Conservation (phyloP, 2,888 invertebrate species). For the Crematogaster levior region DNA sequence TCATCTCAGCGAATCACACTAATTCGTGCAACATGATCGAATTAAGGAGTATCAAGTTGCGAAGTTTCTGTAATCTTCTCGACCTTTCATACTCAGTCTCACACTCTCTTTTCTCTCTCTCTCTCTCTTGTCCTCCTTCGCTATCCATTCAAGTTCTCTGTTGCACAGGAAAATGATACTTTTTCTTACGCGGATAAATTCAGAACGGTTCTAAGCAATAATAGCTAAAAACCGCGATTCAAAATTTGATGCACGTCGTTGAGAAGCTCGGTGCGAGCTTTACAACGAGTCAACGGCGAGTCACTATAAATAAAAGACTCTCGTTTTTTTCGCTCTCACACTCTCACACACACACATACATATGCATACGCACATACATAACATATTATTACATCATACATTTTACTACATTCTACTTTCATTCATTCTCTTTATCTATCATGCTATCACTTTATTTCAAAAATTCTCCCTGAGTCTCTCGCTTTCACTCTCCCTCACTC, state of each 20-base stretch:
- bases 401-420: conserved; percentile 48
- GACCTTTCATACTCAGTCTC: conserved; percentile 52
- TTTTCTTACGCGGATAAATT: conserved; percentile 37
- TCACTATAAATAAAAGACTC: conserved; percentile 34
- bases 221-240: conserved; percentile 46
- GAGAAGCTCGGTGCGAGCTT: conserved; percentile 57
- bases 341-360: neutral
- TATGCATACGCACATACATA: neutral
- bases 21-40: conserved; percentile 70
- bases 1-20: conserved; percentile 63
- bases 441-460: conserved; percentile 43
- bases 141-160: conserved; percentile 40
- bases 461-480: conserved; percentile 57
- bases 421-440: conserved; percentile 22
- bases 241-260: conserved; percentile 60
- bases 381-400: neutral
- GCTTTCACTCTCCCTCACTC: conserved; percentile 57
- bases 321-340: conserved; percentile 4
- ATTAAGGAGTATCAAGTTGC: conserved; percentile 62
- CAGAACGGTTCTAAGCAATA: conserved; percentile 34
- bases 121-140: conserved; percentile 4
- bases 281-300: conserved; percentile 55
- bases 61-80: conserved; percentile 42
- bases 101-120: conserved; percentile 42
- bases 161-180: conserved; percentile 41